These are phyloP conservation scores for Dermatemys mawii DNA, from an alignment of 2,113 vertebrate genomes.

Conservation along the genomic window DNA sequence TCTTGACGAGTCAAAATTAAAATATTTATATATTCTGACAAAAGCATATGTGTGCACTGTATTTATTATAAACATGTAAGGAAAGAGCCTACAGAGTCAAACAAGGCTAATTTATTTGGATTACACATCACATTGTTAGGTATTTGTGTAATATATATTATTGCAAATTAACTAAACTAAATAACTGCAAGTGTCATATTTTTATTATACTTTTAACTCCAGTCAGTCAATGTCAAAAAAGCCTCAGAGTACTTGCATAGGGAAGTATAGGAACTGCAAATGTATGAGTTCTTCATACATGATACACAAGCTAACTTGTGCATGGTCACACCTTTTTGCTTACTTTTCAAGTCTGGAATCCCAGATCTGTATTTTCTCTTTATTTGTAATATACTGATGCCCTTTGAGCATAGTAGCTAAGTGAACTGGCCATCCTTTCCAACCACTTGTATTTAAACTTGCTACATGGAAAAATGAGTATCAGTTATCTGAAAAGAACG, in stretches of 20 bases:
- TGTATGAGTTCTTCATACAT: neutral
- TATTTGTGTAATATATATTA: neutral
- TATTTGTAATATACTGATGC: neutral
- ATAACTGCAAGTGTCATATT: neutral
- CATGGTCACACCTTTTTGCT: neutral
- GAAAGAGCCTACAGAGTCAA: neutral
- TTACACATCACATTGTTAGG: constrained; percentile 38
- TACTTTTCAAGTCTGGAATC: neutral
- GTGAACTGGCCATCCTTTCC: neutral
- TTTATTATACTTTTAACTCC: constrained; percentile 11
- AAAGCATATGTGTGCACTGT: neutral
- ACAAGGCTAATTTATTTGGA: constrained; percentile 23
- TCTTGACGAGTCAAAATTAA: neutral
- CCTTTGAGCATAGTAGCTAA: neutral
- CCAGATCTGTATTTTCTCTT: neutral
- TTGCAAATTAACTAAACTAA: constrained; percentile 33
- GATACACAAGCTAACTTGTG: neutral
- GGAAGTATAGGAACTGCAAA: neutral
- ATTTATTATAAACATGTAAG: neutral
- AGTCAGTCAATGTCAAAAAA: constrained; percentile 5
- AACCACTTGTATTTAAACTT: neutral
- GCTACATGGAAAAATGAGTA: neutral
- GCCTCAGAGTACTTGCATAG: neutral
- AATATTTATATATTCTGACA: neutral
- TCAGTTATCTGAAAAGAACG: neutral